phyloP scores from a whole-genome alignment of 2,797 vertebrate genomes.

The Lates japonicus region DNA sequence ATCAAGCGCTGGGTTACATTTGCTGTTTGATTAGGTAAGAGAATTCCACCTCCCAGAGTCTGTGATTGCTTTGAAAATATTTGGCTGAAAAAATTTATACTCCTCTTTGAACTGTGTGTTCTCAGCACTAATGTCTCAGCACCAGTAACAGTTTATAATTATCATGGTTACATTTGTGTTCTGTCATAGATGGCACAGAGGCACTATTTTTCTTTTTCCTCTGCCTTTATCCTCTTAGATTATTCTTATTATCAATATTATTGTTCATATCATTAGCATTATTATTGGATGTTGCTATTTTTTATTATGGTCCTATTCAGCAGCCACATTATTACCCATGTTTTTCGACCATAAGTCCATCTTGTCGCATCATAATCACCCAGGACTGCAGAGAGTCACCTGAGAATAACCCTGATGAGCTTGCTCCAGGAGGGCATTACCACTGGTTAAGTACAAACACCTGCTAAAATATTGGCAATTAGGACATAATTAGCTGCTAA shows the following conservation, averaged over 20 bases:
- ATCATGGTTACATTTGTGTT: constrained; percentile 30
- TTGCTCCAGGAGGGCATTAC: constrained; percentile 94
- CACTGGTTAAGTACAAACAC: constrained; percentile 98
- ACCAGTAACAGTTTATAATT: constrained; percentile 37
- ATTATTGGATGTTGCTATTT: constrained; percentile 12
- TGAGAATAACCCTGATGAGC: constrained; percentile 91
- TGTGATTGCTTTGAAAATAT: constrained; percentile 81
- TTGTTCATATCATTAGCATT: constrained; percentile 8
- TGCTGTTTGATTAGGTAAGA: constrained; percentile 83
- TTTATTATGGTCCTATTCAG: constrained; percentile 29
- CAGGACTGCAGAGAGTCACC: constrained; percentile 84
- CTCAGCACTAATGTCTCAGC: constrained; percentile 47
- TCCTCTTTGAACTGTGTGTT: constrained; percentile 59
- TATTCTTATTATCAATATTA: neutral
- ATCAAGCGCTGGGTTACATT: constrained; percentile 83
- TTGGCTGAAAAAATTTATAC: constrained; percentile 69
- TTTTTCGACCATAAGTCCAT: constrained; percentile 74
- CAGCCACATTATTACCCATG: constrained; percentile 61
- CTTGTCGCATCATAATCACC: constrained; percentile 79
- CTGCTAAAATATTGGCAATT: constrained; percentile 99
- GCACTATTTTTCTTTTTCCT: neutral
- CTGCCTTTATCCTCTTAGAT: neutral
- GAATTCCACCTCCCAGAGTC: constrained; percentile 74
- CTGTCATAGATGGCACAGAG: neutral
- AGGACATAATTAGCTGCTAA: constrained; percentile 99